phyloP scores from a whole-genome alignment of 2,797 vertebrate species.

The Okamejei kenojei region DNA sequence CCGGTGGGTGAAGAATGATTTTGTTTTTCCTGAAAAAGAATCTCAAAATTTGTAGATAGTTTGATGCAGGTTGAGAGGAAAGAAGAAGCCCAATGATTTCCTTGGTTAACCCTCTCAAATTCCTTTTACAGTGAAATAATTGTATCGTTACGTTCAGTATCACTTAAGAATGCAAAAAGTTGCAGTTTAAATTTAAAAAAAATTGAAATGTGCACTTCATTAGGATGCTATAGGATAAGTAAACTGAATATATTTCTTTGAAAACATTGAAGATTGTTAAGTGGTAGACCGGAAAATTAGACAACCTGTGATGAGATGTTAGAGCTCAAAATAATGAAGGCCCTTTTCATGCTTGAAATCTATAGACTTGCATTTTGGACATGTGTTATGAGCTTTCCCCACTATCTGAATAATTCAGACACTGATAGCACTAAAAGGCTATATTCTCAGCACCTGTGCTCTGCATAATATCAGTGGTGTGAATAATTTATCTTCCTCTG shows the following conservation, averaged over 20 bases:
- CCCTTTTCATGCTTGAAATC: neutral
- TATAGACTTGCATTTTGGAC: neutral
- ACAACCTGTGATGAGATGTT: neutral
- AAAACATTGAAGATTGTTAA: neutral
- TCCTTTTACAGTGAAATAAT: too few species aligned
- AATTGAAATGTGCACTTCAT: neutral
- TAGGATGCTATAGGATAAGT: neutral
- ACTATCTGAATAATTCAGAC: slow-evolving; percentile 49
- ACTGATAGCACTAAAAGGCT: slow-evolving; percentile 43
- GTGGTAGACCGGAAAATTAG: neutral
- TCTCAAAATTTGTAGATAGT: too few species aligned
- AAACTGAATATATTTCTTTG: neutral
- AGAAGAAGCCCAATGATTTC: too few species aligned
- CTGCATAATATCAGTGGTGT: slow-evolving; percentile 45
- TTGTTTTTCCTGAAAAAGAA: too few species aligned
- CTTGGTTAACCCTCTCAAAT: too few species aligned
- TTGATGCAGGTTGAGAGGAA: too few species aligned
- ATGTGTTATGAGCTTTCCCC: neutral
- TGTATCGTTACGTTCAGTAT: too few species aligned
- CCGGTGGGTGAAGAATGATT: too few species aligned
- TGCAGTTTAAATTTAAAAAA: neutral
- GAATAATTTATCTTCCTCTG: slow-evolving; percentile 51
- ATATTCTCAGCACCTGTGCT: slow-evolving; percentile 47
- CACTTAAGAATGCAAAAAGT: neutral
- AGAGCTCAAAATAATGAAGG: too few species aligned